A percentile compares a stretch with the other conserved stretches of the same genome.
These are phyloP conservation scores for Chloroclysta siterata DNA, from an alignment of 2,888 invertebrate genomes.

Conservation along the genomic window DNA sequence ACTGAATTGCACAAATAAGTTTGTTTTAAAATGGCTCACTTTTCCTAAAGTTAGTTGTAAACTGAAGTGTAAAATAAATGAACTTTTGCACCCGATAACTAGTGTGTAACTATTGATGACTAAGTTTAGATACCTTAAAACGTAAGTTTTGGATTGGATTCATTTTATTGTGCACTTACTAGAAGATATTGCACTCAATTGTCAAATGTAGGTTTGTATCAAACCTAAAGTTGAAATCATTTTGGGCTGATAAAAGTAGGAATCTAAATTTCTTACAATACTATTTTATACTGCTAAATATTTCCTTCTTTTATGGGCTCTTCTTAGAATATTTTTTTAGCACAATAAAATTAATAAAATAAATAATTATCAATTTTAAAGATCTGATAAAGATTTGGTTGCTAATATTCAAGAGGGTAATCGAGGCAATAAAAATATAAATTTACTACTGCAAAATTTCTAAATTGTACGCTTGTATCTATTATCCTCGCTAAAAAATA, in stretches of 20 bases:
- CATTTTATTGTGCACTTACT: conserved; percentile 62
- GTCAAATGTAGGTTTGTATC: conserved; percentile 46
- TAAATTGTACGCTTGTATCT: conserved; percentile 52
- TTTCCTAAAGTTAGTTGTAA: conserved; percentile 75
- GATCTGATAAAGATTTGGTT: not conserved
- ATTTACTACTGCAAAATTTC: conserved; percentile 22
- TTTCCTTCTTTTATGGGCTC: conserved; percentile 63
- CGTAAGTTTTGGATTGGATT: conserved; percentile 27
- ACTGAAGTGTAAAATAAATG: conserved; percentile 64
- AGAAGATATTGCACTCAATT: conserved; percentile 65
- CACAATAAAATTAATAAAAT: conserved; percentile 47
- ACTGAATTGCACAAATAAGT: conserved; percentile 81
- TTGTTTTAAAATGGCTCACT: conserved; percentile 85
- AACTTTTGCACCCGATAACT: conserved; percentile 66
- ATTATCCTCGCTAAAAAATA: conserved; percentile 55
- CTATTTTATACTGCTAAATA: not conserved
- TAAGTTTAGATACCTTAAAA: conserved; percentile 44
- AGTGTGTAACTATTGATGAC: conserved; percentile 64
- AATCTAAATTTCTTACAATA: conserved; percentile 32
- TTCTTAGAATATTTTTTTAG: conserved; percentile 53
- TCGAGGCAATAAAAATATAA: conserved; percentile 51
- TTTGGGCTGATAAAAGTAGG: conserved; percentile 60
- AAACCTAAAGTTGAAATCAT: conserved; percentile 37
- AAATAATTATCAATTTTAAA: conserved; percentile 28
- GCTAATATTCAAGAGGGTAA: conserved; percentile 53